phyloP scores from a whole-genome alignment of 2,888 invertebrate species.

The Dioctria linearis region DNA sequence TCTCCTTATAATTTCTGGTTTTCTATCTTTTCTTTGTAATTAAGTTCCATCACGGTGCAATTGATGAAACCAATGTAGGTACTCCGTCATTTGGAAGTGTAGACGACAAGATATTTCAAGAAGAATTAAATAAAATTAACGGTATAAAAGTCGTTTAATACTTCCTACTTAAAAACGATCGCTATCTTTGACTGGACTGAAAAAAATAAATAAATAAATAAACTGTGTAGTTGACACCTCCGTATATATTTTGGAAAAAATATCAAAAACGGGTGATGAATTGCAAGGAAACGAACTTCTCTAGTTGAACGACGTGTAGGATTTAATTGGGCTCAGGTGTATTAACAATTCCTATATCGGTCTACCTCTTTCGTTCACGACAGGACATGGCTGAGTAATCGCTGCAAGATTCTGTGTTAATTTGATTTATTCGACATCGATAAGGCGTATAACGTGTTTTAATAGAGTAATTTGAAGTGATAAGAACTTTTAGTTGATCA shows the following conservation, averaged over 20 bases:
- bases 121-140: not conserved
- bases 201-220: too few relatives aligned
- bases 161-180: constrained; percentile 38
- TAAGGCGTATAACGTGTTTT: constrained; percentile 27
- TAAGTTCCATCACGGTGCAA: constrained; percentile 34
- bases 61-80: not conserved
- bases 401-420: constrained; percentile 34
- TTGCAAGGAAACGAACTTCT: not conserved
- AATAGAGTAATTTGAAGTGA: constrained; percentile 26
- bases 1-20: constrained; percentile 9
- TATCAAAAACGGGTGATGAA: constrained; percentile 1
- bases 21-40: constrained; percentile 28
- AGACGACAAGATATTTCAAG: too few relatives aligned
- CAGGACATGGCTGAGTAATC: constrained; percentile 35
- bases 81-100: too few relatives aligned
- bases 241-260: constrained; percentile 5
- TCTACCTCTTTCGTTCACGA: constrained; percentile 32
- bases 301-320: constrained; percentile 11
- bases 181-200: not conserved
- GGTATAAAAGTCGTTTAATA: constrained; percentile 9
- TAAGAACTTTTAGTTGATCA: not conserved
- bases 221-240: constrained; percentile 1
- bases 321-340: constrained; percentile 46
- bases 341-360: constrained; percentile 10
- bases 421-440: constrained; percentile 38